Evolutionary conservation across 2,888 invertebrate species (phyloP).

Genomic region (Papilio elwesi): DNA sequence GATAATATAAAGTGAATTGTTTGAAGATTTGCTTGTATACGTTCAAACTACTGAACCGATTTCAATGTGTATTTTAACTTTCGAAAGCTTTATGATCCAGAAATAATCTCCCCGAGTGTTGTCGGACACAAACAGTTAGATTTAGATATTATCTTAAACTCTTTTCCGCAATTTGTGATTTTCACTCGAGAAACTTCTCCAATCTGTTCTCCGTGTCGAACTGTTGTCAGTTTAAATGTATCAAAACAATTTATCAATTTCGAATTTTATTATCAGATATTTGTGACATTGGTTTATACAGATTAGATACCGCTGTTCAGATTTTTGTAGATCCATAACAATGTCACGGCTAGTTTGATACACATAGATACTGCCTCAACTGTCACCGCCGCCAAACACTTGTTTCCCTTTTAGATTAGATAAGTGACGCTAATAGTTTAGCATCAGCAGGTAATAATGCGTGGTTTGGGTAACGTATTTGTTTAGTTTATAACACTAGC

Average conservation of each 20-base stretch:
- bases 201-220: background rate
- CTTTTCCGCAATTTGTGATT: background rate
- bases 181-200: background rate
- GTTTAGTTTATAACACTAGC: slow-evolving; percentile 12
- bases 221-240: background rate
- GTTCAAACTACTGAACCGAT: no score
- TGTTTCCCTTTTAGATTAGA: slow-evolving; percentile 36
- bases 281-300: slow-evolving; percentile 19
- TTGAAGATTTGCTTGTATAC: no score
- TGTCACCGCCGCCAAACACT: slow-evolving; percentile 26
- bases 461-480: slow-evolving; percentile 10
- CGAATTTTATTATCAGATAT: slow-evolving; percentile 9
- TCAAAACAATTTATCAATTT: slow-evolving; percentile 1
- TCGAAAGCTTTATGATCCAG: no score
- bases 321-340: slow-evolving; percentile 21
- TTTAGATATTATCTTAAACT: background rate
- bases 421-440: slow-evolving; percentile 12
- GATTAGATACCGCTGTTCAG: slow-evolving; percentile 30
- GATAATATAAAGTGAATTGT: no score
- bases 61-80: no score
- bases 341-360: slow-evolving; percentile 28
- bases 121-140: no score
- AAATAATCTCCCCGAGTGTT: no score
- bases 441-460: slow-evolving; percentile 1
- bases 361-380: slow-evolving; percentile 14